phyloP scores from a whole-genome alignment of 2,113 vertebrate genomes.

The Equus quagga region DNA sequence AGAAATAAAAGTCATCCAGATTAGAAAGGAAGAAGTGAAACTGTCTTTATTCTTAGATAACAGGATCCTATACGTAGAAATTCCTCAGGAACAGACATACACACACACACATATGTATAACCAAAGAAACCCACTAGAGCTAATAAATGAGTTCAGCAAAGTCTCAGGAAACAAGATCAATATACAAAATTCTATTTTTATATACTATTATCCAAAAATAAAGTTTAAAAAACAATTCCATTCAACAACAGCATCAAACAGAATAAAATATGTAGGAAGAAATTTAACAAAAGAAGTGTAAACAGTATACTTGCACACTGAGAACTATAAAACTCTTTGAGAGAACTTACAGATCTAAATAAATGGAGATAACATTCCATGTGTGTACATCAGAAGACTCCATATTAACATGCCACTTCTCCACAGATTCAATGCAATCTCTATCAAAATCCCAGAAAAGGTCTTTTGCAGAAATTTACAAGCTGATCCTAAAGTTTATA shows the following conservation, averaged over 20 bases:
- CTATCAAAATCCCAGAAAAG: not conserved
- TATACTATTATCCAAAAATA: too few species aligned
- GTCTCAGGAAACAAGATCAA: too few species aligned
- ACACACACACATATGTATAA: not conserved
- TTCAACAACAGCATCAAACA: too few species aligned
- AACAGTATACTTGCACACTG: not conserved
- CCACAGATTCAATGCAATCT: not conserved
- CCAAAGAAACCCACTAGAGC: not conserved
- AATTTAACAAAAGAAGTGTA: too few species aligned
- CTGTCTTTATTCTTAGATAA: too few species aligned
- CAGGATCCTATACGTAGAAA: not conserved
- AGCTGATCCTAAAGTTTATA: not conserved
- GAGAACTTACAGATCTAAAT: not conserved
- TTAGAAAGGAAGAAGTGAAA: too few species aligned
- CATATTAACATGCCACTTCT: not conserved
- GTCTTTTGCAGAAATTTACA: not conserved
- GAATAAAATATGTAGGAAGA: too few species aligned
- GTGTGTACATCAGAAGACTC: not conserved
- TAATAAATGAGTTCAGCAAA: not conserved
- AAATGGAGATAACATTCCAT: not conserved
- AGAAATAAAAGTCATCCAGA: too few species aligned
- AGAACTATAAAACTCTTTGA: not conserved
- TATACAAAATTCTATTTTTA: too few species aligned
- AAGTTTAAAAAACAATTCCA: too few species aligned
- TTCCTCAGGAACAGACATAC: not conserved